Base-by-base conservation (phyloP, 2,113 vertebrate species). In the Psilopsiagon aymara region DNA sequence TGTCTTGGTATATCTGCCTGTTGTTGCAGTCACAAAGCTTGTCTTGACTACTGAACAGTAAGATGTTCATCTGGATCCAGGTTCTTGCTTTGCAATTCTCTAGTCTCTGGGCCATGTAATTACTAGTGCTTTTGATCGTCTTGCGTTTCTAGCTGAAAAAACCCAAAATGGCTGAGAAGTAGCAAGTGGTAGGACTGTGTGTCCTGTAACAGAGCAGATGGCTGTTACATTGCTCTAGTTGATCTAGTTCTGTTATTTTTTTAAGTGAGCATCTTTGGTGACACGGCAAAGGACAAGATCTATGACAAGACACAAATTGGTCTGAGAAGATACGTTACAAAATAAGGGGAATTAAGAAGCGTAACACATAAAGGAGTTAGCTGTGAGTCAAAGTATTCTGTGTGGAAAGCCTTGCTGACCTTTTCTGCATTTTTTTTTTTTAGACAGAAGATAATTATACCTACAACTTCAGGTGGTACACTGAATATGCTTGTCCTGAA, bases 401-500 rank as follows among this genome's bases (percentile, higher is more conserved):
- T 66, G 20, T 69, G 64, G 55, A 67, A 83, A 51, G 31, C n/a
- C 37, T 62, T 28, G 29, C 27, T 85, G 73, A 91, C 35, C 23
- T 53, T 1, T 87, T 86, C 46, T 60, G 7, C 25, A 11, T 39
- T 39, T 39, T 66, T 4, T 4, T n/a, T 85, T 62, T 62, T 41
- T 47, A 99, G 99, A 75, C 94, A 20, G 99, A 99, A 96, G 99
- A 99, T 87, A 97, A 97, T 1, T 98, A 98, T 67, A 99, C 99
- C 1, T 99, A 99, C 84, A 99, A 99, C 97, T 99, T 99, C 96
- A 98, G 97, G 75, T 99, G 99, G 99, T 99, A 99, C 63, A 99
- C 99, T 8, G 99, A 99, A 46, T 98, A 98, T n/a, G 99, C 99
- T 20, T 99, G 99, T 96, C 99, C 99, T 0, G 98, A 99, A 93